Evolutionary conservation across 1,140 invertebrate genomes (phyloP).

Genomic region (Drusus annulatus): DNA sequence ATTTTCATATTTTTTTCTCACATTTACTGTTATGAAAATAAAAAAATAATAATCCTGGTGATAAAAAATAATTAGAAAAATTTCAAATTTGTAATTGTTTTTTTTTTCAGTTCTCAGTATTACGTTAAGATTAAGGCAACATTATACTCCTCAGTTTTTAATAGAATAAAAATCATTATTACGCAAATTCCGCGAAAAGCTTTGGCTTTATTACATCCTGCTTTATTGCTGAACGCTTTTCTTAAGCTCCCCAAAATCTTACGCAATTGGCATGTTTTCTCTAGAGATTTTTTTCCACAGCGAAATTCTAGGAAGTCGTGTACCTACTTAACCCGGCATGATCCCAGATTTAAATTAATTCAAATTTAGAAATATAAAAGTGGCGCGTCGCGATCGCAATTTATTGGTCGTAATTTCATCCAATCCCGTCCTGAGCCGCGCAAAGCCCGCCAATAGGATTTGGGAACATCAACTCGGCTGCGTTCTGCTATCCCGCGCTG

Average conservation of each 20-base stretch:
- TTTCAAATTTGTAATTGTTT: too few relatives aligned
- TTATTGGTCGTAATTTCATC: conserved; percentile 40
- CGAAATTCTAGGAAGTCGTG: not conserved
- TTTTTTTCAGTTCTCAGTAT: too few relatives aligned
- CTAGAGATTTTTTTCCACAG: too few relatives aligned
- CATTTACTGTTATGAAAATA: too few relatives aligned
- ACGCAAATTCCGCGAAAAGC: too few relatives aligned
- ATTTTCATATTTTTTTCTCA: too few relatives aligned
- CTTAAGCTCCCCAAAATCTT: not conserved
- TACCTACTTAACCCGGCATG: not conserved
- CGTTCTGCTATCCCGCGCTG: conserved; percentile 27
- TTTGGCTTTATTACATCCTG: not conserved
- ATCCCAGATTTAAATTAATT: conserved; percentile 39
- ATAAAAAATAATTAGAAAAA: too few relatives aligned
- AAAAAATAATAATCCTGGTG: too few relatives aligned
- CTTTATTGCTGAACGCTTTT: conserved; percentile 6
- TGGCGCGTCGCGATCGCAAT: conserved; percentile 22
- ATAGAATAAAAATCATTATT: too few relatives aligned
- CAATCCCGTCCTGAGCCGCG: conserved; percentile 30
- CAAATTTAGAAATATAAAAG: conserved; percentile 34
- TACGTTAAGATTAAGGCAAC: too few relatives aligned
- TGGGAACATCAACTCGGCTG: conserved; percentile 25
- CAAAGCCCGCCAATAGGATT: conserved; percentile 39
- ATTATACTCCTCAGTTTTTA: too few relatives aligned
- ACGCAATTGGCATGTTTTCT: too few relatives aligned